Evolutionary conservation across 2,888 invertebrate genomes (phyloP).

Genomic region (Alloscopus bannaensis): DNA sequence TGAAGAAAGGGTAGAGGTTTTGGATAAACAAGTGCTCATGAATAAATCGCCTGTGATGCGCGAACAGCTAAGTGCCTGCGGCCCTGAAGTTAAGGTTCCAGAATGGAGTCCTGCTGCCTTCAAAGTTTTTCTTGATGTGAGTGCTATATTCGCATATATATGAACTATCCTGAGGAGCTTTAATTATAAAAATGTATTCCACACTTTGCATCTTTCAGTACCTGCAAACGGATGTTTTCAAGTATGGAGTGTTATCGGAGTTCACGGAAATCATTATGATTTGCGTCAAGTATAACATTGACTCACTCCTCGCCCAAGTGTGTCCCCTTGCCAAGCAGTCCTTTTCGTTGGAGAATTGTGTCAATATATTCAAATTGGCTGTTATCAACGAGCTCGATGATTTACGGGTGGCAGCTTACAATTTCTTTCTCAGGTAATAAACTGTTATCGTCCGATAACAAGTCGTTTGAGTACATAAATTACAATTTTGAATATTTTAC

Average conservation of each 20-base stretch:
- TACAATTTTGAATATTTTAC: neutral
- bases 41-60: slow-evolving; percentile 34
- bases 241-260: neutral
- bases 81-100: neutral
- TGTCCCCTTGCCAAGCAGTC: slow-evolving; percentile 33
- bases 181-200: neutral
- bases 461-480: slow-evolving; percentile 2
- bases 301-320: slow-evolving; percentile 32
- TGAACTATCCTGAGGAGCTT: neutral
- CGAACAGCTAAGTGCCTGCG: neutral
- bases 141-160: neutral
- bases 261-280: slow-evolving; percentile 33
- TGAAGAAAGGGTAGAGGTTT: slow-evolving; percentile 28
- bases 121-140: slow-evolving; percentile 46
- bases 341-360: slow-evolving; percentile 52
- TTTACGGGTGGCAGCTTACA: slow-evolving; percentile 36
- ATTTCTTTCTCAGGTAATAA: slow-evolving; percentile 41
- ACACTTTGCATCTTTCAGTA: slow-evolving; percentile 27
- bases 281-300: slow-evolving; percentile 38
- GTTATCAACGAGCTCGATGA: slow-evolving; percentile 48
- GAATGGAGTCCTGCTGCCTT: slow-evolving; percentile 31
- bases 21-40: neutral
- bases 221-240: slow-evolving; percentile 42
- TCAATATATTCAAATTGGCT: slow-evolving; percentile 37
- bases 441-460: neutral